phyloP scores from a whole-genome alignment of 2,888 invertebrate genomes.

The Ophion ventricosus region DNA sequence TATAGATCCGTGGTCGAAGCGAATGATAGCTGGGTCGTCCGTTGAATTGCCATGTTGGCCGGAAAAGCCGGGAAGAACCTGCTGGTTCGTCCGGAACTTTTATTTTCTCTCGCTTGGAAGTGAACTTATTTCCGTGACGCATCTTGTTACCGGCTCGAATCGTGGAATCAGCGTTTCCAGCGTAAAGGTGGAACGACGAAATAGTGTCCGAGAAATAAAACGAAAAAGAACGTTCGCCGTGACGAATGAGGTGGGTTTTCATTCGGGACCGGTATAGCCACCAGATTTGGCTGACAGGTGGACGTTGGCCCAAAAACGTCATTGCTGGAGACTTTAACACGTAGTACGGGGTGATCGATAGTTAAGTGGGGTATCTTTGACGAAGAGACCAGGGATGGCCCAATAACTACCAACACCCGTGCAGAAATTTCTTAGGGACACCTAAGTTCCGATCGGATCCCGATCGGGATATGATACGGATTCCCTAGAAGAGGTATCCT shows the following conservation, averaged over 20 bases:
- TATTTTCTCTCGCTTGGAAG: conserved; percentile 54
- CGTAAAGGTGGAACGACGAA: too few species aligned
- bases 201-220: conserved; percentile 4
- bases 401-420: too few species aligned
- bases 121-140: conserved; percentile 53
- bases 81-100: conserved; percentile 20
- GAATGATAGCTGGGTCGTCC: conserved; percentile 33
- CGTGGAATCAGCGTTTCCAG: conserved; percentile 51
- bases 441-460: too few species aligned
- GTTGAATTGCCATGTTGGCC: conserved; percentile 34
- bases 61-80: conserved; percentile 13
- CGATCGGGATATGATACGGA: too few species aligned
- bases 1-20: conserved; percentile 23
- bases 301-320: conserved; percentile 3
- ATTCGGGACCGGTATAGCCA: not conserved
- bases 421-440: too few species aligned
- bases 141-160: conserved; percentile 50
- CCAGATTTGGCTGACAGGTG: not conserved
- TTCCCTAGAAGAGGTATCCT: too few species aligned
- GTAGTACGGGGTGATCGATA: not conserved
- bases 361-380: not conserved
- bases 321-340: not conserved
- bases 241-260: conserved; percentile 25
- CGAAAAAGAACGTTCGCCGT: not conserved
- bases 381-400: not conserved